A percentile compares a stretch with the other conserved stretches of the same genome.
These are phyloP conservation scores for Asteroscopus sphinx DNA, from an alignment of 2,888 invertebrate genomes.

Conservation along the genomic window DNA sequence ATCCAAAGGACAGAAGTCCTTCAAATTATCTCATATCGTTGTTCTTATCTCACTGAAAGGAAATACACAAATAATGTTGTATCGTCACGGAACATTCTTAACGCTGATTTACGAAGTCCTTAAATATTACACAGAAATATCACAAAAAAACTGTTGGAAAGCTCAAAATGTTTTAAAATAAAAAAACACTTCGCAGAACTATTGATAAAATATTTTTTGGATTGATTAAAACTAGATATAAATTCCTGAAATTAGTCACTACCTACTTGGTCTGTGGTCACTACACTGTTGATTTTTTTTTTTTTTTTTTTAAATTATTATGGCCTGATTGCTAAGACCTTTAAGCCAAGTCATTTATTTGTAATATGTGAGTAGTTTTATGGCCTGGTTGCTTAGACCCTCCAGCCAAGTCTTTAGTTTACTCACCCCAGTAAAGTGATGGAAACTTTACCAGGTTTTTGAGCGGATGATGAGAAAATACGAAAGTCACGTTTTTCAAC, in stretches of 20 bases:
- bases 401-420: too few relatives aligned
- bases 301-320: background rate
- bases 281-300: slow-evolving; percentile 49
- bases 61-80: slow-evolving; percentile 78
- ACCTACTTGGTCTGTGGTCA: too few relatives aligned
- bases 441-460: too few relatives aligned
- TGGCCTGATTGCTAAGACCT: too few relatives aligned
- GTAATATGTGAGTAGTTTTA: too few relatives aligned
- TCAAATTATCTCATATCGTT: slow-evolving; percentile 82
- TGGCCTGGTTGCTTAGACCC: too few relatives aligned
- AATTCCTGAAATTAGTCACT: slow-evolving; percentile 62
- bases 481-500: too few relatives aligned
- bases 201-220: slow-evolving; percentile 30
- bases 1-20: slow-evolving; percentile 60
- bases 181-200: slow-evolving; percentile 27
- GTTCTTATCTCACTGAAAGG: slow-evolving; percentile 83
- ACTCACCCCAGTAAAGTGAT: too few relatives aligned
- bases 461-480: too few relatives aligned
- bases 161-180: slow-evolving; percentile 28
- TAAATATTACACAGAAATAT: slow-evolving; percentile 26
- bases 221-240: slow-evolving; percentile 40
- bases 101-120: slow-evolving; percentile 27
- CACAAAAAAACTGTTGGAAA: slow-evolving; percentile 22
- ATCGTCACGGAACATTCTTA: slow-evolving; percentile 64
- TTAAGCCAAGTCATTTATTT: too few relatives aligned